Evolutionary conservation across 2,113 vertebrate species (phyloP).

Genomic region (Embiotoca jacksoni): DNA sequence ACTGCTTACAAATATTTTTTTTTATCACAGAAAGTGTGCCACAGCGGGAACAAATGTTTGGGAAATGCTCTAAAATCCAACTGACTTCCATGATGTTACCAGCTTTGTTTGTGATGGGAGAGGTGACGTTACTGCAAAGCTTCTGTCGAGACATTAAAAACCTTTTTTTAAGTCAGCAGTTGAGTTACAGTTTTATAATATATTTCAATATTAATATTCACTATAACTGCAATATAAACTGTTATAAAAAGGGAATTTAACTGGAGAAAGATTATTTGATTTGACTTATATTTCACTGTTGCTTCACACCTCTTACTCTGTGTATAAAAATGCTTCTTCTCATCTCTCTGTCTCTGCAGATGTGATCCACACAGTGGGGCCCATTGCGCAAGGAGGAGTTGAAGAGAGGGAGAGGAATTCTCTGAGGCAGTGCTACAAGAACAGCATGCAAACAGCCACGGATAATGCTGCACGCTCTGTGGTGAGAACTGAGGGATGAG

Average conservation of each 20-base stretch:
- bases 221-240: too few relatives aligned
- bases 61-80: background rate
- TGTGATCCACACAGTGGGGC: slow-evolving; percentile 93
- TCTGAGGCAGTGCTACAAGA: slow-evolving; percentile 88
- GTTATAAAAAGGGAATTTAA: too few relatives aligned
- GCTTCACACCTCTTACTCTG: slow-evolving; percentile 12
- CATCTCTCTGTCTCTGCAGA: slow-evolving; percentile 75
- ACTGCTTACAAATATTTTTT: too few relatives aligned
- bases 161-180: background rate
- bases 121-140: background rate
- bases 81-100: background rate
- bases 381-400: slow-evolving; percentile 82
- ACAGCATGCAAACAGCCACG: slow-evolving; percentile 83
- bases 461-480: slow-evolving; percentile 84
- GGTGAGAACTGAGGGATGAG: slow-evolving; percentile 78
- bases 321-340: slow-evolving; percentile 1
- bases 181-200: too few relatives aligned
- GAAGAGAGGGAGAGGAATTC: slow-evolving; percentile 75
- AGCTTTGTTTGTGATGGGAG: background rate
- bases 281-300: background rate
- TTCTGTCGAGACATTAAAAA: background rate
- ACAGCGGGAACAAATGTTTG: background rate
- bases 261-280: too few relatives aligned
- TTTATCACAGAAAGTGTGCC: too few relatives aligned
- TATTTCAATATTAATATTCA: too few relatives aligned